A percentile compares a stretch with the other conserved stretches of the same genome.
Evolutionary conservation across 1,140 invertebrate species (phyloP).

Genomic region (Kradibia gibbosae): DNA sequence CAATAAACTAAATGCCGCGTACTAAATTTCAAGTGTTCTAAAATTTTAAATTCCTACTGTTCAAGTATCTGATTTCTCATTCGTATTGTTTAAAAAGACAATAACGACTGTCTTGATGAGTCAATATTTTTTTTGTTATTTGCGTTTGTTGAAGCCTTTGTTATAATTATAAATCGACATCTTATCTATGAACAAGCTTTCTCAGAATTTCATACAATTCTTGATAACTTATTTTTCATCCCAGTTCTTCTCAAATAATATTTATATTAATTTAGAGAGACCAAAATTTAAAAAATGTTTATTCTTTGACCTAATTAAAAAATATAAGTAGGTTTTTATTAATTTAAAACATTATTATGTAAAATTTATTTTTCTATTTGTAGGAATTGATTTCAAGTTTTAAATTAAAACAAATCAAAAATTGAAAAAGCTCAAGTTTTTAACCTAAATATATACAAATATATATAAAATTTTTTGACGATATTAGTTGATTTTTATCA

Average conservation of each 20-base stretch:
- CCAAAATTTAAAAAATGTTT: background rate
- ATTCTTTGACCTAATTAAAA: background rate
- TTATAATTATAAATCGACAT: slow-evolving; percentile 23
- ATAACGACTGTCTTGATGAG: background rate
- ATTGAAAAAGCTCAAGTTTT: too few species aligned
- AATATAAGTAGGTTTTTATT: too few species aligned
- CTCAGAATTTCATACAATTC: background rate
- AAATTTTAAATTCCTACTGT: background rate
- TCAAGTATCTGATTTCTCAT: background rate
- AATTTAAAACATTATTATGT: too few species aligned
- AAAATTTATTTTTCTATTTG: too few species aligned
- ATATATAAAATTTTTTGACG: too few species aligned
- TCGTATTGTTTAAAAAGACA: background rate
- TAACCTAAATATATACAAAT: too few species aligned
- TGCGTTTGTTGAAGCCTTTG: background rate
- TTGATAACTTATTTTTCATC: slow-evolving; percentile 8
- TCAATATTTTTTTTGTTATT: background rate
- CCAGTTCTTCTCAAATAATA: background rate
- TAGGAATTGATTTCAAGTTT: too few species aligned
- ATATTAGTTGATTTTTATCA: too few species aligned
- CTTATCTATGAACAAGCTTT: slow-evolving; percentile 30
- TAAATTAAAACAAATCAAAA: too few species aligned
- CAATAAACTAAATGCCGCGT: background rate
- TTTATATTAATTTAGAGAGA: too few species aligned
- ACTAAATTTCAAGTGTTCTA: background rate